phyloP scores from a whole-genome alignment of 2,888 invertebrate species.

The Bembecia ichneumoniformis region DNA sequence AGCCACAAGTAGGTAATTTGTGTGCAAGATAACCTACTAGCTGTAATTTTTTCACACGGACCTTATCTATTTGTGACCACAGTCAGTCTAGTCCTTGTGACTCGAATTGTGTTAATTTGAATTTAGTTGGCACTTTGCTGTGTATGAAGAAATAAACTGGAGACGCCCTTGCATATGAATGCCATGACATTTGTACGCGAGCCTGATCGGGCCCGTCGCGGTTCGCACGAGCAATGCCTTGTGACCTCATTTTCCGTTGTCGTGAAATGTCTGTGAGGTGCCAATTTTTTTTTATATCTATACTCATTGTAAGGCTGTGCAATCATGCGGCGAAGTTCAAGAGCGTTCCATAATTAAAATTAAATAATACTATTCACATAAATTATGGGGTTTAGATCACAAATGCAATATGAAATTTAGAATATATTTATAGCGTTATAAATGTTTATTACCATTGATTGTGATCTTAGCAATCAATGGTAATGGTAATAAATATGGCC shows the following conservation, averaged over 20 bases:
- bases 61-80: too few relatives aligned
- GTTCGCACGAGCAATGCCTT: conserved; percentile 19
- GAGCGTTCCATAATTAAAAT: background rate
- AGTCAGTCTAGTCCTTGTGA: too few relatives aligned
- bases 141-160: conserved; percentile 2
- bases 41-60: too few relatives aligned
- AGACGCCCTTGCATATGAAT: conserved; percentile 43
- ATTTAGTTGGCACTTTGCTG: background rate
- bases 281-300: conserved; percentile 10
- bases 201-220: conserved; percentile 22
- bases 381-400: too few relatives aligned
- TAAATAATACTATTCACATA: background rate
- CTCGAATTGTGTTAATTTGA: background rate
- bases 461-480: too few relatives aligned
- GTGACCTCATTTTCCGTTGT: conserved; percentile 31
- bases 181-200: conserved; percentile 47
- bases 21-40: too few relatives aligned
- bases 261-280: conserved; percentile 40
- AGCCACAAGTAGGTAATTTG: too few relatives aligned
- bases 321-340: background rate
- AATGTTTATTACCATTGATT: too few relatives aligned
- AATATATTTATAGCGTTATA: too few relatives aligned
- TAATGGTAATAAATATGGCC: too few relatives aligned
- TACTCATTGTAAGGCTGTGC: background rate
- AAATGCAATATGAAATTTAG: too few relatives aligned